A percentile compares a stretch with the other conserved stretches of the same genome.
phyloP scores from a whole-genome alignment of 2,888 invertebrate genomes.

The Lepidocyrtoides sp. region DNA sequence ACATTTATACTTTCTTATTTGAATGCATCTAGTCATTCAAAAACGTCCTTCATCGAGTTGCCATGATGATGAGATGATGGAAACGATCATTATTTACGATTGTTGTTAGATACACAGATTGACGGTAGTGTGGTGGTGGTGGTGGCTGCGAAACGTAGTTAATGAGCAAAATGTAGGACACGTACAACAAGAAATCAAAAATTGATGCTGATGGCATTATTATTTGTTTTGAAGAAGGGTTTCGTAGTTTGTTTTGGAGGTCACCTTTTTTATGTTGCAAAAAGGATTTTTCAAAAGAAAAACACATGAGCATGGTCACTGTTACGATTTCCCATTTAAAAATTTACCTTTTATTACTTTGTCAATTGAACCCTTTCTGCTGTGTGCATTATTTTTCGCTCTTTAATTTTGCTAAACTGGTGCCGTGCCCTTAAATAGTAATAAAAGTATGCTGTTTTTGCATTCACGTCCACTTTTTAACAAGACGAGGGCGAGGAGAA shows the following conservation, averaged over 20 bases:
- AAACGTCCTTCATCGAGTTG: conserved; percentile 26
- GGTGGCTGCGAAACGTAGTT: background rate
- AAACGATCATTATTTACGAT: background rate
- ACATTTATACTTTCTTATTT: conserved; percentile 13
- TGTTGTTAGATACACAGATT: no score
- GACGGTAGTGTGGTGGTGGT: background rate
- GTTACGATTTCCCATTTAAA: background rate
- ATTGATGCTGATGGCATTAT: background rate
- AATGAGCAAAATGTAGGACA: conserved; percentile 25
- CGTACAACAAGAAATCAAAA: background rate
- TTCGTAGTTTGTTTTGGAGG: background rate
- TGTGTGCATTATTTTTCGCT: conserved; percentile 7
- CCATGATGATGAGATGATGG: background rate
- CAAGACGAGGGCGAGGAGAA: background rate
- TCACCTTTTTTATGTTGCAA: background rate
- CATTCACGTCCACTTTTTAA: background rate
- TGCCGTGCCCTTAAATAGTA: conserved; percentile 68
- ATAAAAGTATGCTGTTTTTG: conserved; percentile 46
- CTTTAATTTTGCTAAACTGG: conserved; percentile 42
- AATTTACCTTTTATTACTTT: conserved; percentile 5
- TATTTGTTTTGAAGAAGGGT: background rate
- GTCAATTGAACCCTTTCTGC: conserved; percentile 35
- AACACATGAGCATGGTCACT: conserved; percentile 21
- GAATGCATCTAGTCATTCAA: conserved; percentile 21
- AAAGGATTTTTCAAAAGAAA: background rate